Evolutionary conservation across 1,140 invertebrate species (phyloP).

Genomic region (Eupeodes corollae): DNA sequence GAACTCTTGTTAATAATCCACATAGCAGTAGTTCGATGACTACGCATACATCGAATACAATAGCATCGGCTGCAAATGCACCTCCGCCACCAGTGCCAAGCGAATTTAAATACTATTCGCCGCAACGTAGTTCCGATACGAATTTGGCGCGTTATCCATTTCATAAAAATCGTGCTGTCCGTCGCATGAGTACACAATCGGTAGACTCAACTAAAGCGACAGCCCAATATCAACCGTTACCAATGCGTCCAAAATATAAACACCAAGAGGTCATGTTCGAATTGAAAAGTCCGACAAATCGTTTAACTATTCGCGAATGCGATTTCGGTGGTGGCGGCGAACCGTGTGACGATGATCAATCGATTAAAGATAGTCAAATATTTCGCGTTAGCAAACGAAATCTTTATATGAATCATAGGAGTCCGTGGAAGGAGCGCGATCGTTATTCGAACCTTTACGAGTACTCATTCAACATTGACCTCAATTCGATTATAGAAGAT

Average conservation of each 20-base stretch:
- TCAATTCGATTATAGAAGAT: constrained; percentile 37
- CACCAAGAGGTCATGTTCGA: constrained; percentile 36
- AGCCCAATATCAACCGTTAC: constrained; percentile 28
- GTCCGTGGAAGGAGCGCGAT: constrained; percentile 35
- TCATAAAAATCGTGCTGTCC: constrained; percentile 27
- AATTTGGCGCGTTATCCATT: constrained; percentile 27
- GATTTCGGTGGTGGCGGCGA: constrained; percentile 37
- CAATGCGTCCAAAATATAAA: constrained; percentile 29
- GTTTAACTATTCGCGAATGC: constrained; percentile 34
- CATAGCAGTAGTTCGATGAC: constrained; percentile 2
- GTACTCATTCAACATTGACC: constrained; percentile 37
- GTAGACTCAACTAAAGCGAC: constrained; percentile 34
- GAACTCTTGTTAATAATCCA: constrained; percentile 18
- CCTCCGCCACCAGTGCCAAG: constrained; percentile 27
- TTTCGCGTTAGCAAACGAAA: constrained; percentile 39
- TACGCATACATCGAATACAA: constrained; percentile 9
- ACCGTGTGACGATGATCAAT: constrained; percentile 37
- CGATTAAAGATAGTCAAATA: constrained; percentile 36
- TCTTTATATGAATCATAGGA: constrained; percentile 37
- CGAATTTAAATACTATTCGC: constrained; percentile 34
- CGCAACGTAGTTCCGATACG: constrained; percentile 27
- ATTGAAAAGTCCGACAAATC: constrained; percentile 34
- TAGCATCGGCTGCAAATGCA: constrained; percentile 17
- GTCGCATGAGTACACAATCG: constrained; percentile 31
- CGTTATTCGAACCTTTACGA: constrained; percentile 37